Conservation (phyloP, 2,113 vertebrate genomes). For the Pampusana beccarii region DNA sequence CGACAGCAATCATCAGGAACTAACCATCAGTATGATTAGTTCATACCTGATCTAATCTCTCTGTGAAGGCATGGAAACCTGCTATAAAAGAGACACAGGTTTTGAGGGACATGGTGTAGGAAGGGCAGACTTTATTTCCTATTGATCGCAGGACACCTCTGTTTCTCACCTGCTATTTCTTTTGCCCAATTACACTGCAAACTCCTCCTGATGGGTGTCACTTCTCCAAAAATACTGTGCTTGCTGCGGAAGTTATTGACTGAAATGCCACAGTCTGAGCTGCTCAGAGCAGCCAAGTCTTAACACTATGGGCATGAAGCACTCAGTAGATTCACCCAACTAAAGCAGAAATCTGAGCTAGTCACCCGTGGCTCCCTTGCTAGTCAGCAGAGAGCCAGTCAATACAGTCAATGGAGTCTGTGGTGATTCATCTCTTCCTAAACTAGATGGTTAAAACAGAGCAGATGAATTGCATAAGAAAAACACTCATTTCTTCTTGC, state of each 20-base stretch:
- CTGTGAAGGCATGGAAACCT: neutral
- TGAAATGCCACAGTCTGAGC: constrained; percentile 10
- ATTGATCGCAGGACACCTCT: neutral
- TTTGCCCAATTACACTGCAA: neutral
- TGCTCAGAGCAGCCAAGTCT: neutral
- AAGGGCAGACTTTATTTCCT: neutral
- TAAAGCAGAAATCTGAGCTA: neutral
- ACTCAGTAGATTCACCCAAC: neutral
- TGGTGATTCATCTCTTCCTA: neutral
- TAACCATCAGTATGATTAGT: neutral
- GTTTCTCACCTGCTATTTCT: neutral
- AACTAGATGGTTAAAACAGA: constrained; percentile 27
- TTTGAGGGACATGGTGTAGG: neutral
- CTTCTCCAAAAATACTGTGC: neutral
- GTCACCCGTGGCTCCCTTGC: neutral
- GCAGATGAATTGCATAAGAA: constrained; percentile 22
- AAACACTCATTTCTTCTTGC: neutral
- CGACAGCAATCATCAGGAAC: neutral
- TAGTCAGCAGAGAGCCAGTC: neutral
- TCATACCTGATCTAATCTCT: neutral
- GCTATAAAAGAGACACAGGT: neutral
- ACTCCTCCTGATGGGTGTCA: neutral
- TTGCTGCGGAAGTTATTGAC: neutral
- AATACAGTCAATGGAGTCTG: constrained; percentile 11
- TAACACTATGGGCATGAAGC: neutral